phyloP scores from a whole-genome alignment of 1,140 invertebrate genomes.

The Formica selysi region DNA sequence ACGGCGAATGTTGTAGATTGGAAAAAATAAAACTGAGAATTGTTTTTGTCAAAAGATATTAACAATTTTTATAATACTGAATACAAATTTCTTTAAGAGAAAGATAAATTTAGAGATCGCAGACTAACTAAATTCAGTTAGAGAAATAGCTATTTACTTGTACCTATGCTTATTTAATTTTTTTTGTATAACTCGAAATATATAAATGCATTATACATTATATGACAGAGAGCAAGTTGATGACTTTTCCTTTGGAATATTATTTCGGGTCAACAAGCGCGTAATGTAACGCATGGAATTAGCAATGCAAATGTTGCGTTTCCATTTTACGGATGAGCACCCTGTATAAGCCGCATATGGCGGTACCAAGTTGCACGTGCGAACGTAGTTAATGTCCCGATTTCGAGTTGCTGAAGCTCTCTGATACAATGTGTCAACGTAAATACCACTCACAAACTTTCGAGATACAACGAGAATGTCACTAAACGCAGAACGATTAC shows the following conservation, averaged over 20 bases:
- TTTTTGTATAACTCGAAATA: background rate
- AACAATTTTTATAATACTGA: background rate
- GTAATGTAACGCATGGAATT: constrained; percentile 62
- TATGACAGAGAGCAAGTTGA: constrained; percentile 16
- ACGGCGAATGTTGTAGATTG: background rate
- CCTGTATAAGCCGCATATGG: constrained; percentile 65
- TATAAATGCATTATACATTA: background rate
- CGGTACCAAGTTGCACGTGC: constrained; percentile 63
- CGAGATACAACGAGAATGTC: constrained; percentile 58
- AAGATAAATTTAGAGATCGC: background rate
- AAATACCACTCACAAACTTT: constrained; percentile 63
- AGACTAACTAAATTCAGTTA: background rate
- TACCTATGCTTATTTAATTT: background rate
- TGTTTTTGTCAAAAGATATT: background rate
- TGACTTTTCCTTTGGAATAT: constrained; percentile 25
- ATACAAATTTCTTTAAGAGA: background rate
- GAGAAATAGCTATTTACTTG: background rate
- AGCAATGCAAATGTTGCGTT: constrained; percentile 73
- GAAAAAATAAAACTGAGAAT: background rate
- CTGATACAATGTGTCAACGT: constrained; percentile 66
- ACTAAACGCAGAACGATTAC: constrained; percentile 5
- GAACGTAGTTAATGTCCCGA: constrained; percentile 72
- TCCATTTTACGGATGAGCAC: constrained; percentile 70
- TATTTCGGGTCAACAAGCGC: constrained; percentile 54
- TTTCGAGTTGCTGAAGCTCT: constrained; percentile 65